These are phyloP conservation scores for Megalopta genalis DNA, from an alignment of 1,140 invertebrate genomes.

Conservation along the genomic window DNA sequence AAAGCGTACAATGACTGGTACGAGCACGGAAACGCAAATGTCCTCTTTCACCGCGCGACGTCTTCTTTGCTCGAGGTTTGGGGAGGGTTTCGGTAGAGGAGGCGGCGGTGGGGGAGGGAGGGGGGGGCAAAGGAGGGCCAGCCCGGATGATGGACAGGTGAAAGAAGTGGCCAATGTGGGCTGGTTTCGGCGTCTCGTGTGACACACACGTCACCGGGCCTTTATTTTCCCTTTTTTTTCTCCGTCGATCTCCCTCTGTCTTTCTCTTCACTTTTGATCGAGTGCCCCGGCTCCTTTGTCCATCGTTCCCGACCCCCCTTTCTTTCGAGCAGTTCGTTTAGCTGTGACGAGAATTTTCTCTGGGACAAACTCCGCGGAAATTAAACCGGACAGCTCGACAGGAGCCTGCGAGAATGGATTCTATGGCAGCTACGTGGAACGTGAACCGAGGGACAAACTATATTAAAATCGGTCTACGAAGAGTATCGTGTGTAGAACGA, in stretches of 20 bases:
- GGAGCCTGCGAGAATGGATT: not conserved
- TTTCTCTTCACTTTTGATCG: constrained; percentile 77
- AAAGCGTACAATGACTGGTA: constrained; percentile 65
- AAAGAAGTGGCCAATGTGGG: constrained; percentile 81
- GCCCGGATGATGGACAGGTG: constrained; percentile 77
- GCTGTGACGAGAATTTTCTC: constrained; percentile 42
- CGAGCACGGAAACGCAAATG: constrained; percentile 69
- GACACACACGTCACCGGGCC: constrained; percentile 74
- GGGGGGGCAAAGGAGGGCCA: not conserved
- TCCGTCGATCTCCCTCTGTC: no score
- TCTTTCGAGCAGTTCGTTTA: constrained; percentile 51
- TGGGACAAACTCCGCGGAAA: constrained; percentile 37
- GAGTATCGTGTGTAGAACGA: not conserved
- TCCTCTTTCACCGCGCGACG: constrained; percentile 67
- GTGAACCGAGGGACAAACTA: not conserved
- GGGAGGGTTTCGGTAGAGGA: no score
- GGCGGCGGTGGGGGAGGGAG: not conserved
- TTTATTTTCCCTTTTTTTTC: constrained; percentile 69
- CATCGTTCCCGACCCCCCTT: constrained; percentile 41
- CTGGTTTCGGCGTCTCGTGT: constrained; percentile 78
- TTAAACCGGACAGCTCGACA: constrained; percentile 13
- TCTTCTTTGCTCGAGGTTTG: constrained; percentile 60
- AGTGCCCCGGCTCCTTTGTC: constrained; percentile 68
- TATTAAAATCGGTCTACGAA: not conserved
- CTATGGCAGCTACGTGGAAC: not conserved